Evolutionary conservation across 2,113 vertebrate genomes (phyloP), one percentile per base, ranked within the genome.

Genomic region (Panthera tigris): DNA sequence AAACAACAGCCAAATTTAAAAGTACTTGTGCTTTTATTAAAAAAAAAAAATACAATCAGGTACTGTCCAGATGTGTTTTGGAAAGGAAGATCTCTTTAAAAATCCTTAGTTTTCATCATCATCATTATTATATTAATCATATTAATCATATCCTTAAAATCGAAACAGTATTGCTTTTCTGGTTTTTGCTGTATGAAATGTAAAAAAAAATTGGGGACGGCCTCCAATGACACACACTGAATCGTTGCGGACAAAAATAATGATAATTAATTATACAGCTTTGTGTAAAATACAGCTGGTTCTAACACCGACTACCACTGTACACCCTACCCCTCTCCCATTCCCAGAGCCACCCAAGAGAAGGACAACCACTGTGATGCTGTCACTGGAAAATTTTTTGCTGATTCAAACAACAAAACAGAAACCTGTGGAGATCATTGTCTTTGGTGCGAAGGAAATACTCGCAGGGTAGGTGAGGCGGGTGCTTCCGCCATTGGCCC

Each of bases 1-100:
- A 97, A 92, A 13, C 83, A 81, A 95, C 78, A 98, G 89, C 86
- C 97, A 87, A 89, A 97, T 95, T 98, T 98, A 97, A 98, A 99
- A 98, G 98, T 99, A 98, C 98, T 99, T 99, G 99, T 99, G 99
- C 98, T 99, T 99, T 99, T 99, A 98, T 99, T 99, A 92, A 98
- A 98, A 98, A 98, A 90, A 31, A 88, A 98, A 99, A 97, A 98
- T 98, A 99, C 98, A 99, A 98, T 99, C 98, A 99, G 98, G 98
- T 98, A 98, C 98, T 98, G 98, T 98, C 98, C 98, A 97, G 97
- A 96, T 98, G 98, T 97, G 97, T 98, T 98, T 98, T 92, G 45
- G 36, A 98, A 98, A 98, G 97, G 97, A 97, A 95, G 55, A 90
- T 98, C 94, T 98, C 94, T 98, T 98, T 88, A 96, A 97, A 98